Evolutionary conservation across 2,797 vertebrate species (phyloP).

Genomic region (Clarias fuscus): DNA sequence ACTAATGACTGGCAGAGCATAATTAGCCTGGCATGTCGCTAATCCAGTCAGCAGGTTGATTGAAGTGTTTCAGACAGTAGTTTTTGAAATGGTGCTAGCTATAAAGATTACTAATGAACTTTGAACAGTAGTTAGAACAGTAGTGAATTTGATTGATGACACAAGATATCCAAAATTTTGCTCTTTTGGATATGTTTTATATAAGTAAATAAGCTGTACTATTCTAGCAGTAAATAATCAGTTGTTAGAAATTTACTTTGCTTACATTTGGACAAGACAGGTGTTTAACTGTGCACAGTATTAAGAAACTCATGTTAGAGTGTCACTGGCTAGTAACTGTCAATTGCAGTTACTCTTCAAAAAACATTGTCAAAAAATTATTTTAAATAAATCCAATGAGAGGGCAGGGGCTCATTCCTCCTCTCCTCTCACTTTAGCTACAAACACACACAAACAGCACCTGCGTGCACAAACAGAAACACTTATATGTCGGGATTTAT

Average conservation of each 20-base stretch:
- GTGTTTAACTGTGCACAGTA: not conserved
- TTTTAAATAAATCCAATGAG: not conserved
- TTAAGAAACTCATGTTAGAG: not conserved
- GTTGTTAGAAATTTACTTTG: not conserved
- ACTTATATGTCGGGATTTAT: too few relatives aligned
- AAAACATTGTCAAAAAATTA: not conserved
- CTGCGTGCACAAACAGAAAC: too few relatives aligned
- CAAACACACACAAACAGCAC: too few relatives aligned
- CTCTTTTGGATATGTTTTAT: not conserved
- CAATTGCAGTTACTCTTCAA: not conserved
- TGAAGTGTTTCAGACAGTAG: constrained; percentile 57
- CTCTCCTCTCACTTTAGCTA: too few relatives aligned
- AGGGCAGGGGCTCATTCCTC: too few relatives aligned
- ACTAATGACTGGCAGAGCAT: constrained; percentile 66
- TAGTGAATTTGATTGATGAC: constrained; percentile 20
- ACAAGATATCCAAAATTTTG: not conserved
- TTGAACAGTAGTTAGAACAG: not conserved
- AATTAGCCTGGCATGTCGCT: constrained; percentile 59
- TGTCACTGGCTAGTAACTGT: not conserved
- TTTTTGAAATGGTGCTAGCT: constrained; percentile 9
- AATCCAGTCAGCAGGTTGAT: constrained; percentile 58
- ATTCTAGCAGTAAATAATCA: not conserved
- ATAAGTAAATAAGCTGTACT: not conserved
- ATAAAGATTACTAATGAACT: constrained; percentile 12
- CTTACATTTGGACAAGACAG: not conserved